Base-by-base conservation (phyloP, 2,888 invertebrate species). In the Rotaria macrura region DNA sequence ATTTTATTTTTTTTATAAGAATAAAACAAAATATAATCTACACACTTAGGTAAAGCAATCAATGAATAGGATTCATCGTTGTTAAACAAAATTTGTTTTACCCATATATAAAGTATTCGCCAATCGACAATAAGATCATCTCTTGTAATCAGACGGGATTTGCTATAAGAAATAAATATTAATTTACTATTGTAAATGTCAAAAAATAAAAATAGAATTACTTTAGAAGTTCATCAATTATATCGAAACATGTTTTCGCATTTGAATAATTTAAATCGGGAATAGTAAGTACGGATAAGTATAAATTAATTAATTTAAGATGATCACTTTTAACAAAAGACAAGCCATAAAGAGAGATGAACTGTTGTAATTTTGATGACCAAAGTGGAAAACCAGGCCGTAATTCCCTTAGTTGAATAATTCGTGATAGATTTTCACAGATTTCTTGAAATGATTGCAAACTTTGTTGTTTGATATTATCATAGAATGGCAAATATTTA, bases 331-430 rank as follows among this genome's bases (percentile, higher is more conserved):
- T 54, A 54, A 7, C 25, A 23, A 54, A 54, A 54, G 7, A 25
- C 5, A 54, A 23, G 4, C 54, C 54, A 54, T 54, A 54, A 54
- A 54, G 54, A 4, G 54, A 54, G 25, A 54, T 23, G 25, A 54
- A 85, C 25, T 34, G 29, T 34, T 65, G n/a, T 29, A 65, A 34
- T 65, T 65, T 65, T n/a, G n/a, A 29, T 7, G 85, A 84, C 85
- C 85, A 85, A 84, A 84, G 84, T n/a, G 84, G 29, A 84, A 85
- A 85, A 40, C 85, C 85, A 10, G 85, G 85, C 49, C 84, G 20
- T 23, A 84, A 74, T 54, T 85, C 85, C 17, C 84, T 84, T 79
- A 85, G 49, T 20, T 34, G 55, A 34, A 85, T 43, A n/a, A 72
- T 40, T 10, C 43, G 49, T 34, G 54, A 23, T 7, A 85, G 20